These are phyloP conservation scores for Helicolenus hilgendorfi DNA, from an alignment of 2,797 vertebrate genomes.

Conservation along the genomic window DNA sequence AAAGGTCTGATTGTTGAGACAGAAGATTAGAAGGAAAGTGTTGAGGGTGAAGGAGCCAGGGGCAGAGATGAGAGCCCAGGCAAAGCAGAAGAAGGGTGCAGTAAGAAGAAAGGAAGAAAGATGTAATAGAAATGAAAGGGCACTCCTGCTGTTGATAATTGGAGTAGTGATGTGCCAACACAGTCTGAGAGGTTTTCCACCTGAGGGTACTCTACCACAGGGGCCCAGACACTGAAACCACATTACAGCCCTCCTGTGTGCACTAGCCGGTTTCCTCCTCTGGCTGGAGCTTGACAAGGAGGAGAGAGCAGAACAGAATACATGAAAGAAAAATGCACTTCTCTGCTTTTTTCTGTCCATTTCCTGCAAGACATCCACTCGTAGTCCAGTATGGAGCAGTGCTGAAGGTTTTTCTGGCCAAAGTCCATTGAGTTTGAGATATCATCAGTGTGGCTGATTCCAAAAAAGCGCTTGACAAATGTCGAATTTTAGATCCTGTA, in stretches of 20 bases:
- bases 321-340: constrained; percentile 35
- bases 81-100: constrained; percentile 45
- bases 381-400: background rate
- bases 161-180: constrained; percentile 77
- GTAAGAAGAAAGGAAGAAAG: constrained; percentile 64
- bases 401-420: constrained; percentile 1
- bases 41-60: constrained; percentile 56
- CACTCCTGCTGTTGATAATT: constrained; percentile 84
- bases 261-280: constrained; percentile 43
- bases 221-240: constrained; percentile 73
- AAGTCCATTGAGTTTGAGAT: constrained; percentile 5
- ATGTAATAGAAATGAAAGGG: constrained; percentile 79
- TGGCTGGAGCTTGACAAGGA: constrained; percentile 32
- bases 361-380: constrained; percentile 11
- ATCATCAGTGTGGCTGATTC: background rate
- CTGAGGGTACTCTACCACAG: constrained; percentile 70
- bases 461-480: background rate
- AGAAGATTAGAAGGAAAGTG: constrained; percentile 63
- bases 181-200: constrained; percentile 79
- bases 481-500: background rate
- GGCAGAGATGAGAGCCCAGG: constrained; percentile 45
- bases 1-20: constrained; percentile 52
- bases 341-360: constrained; percentile 19
- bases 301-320: constrained; percentile 30
- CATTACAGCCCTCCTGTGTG: constrained; percentile 73